A percentile compares a stretch with the other conserved stretches of the same genome.
These are phyloP conservation scores for Holcopasites calliopsidis DNA, from an alignment of 1,140 invertebrate genomes.

Conservation along the genomic window DNA sequence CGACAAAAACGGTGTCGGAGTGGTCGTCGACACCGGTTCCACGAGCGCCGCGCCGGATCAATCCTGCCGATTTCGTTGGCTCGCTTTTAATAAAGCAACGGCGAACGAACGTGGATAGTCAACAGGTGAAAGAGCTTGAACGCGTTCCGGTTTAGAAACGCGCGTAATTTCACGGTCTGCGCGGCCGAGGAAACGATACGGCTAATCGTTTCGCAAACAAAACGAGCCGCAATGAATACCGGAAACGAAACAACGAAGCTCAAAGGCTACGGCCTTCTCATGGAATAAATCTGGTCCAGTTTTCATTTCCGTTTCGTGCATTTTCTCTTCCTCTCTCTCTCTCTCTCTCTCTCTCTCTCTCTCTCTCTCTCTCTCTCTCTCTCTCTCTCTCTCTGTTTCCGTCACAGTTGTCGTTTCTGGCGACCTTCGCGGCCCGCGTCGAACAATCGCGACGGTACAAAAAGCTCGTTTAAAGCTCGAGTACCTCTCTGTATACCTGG, in stretches of 20 bases:
- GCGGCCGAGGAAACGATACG: neutral
- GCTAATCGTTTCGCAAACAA: slow-evolving; percentile 9
- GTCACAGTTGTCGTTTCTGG: neutral
- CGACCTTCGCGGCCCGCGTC: neutral
- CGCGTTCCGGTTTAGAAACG: neutral
- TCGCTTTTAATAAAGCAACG: slow-evolving; percentile 1
- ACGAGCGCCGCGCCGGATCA: neutral
- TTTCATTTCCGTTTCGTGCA: neutral
- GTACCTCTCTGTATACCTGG: neutral
- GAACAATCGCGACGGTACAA: neutral
- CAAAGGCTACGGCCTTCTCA: neutral
- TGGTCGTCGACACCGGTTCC: neutral
- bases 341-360: too few species aligned
- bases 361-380: neutral
- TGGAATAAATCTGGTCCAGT: slow-evolving; percentile 13
- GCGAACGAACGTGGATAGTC: slow-evolving; percentile 7
- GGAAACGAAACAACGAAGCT: neutral
- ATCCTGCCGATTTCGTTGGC: neutral
- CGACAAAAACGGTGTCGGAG: too few species aligned
- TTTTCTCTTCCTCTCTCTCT: too few species aligned
- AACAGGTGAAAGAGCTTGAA: slow-evolving; percentile 24
- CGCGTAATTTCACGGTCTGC: neutral
- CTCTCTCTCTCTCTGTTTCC: neutral
- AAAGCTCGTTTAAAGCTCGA: slow-evolving; percentile 35
- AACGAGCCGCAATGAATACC: neutral